These are phyloP conservation scores for Lasioglossum baleicum DNA, from an alignment of 1,140 invertebrate genomes.

Conservation along the genomic window DNA sequence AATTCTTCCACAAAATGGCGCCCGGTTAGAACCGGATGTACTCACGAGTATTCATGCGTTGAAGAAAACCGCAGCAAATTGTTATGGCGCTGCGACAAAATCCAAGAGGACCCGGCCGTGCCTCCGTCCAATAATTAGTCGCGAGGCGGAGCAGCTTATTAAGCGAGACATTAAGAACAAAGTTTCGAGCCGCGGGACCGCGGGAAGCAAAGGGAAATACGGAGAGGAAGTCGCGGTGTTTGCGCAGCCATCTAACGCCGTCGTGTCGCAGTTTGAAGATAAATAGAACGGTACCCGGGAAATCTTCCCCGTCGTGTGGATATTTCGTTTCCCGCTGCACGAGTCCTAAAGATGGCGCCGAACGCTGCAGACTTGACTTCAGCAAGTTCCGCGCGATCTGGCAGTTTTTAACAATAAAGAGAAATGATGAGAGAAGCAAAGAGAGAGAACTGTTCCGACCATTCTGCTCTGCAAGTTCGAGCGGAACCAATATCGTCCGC, in stretches of 20 bases:
- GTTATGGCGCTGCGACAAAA: too few relatives aligned
- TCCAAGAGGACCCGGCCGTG: too few relatives aligned
- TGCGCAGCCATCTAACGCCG: background rate
- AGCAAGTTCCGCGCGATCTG: background rate
- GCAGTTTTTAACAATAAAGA: conserved; percentile 32
- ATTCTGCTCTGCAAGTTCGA: conserved; percentile 20
- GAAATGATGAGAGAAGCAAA: background rate
- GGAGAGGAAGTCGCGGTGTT: background rate
- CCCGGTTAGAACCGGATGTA: too few relatives aligned
- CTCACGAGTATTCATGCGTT: too few relatives aligned
- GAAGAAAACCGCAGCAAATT: too few relatives aligned
- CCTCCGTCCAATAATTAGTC: too few relatives aligned
- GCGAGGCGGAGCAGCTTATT: background rate
- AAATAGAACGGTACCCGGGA: background rate
- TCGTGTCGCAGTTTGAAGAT: background rate
- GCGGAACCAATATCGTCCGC: conserved; percentile 47
- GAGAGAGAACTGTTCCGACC: background rate
- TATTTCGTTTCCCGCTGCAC: too few relatives aligned
- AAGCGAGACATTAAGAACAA: background rate
- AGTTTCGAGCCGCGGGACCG: background rate
- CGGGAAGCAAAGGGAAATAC: background rate
- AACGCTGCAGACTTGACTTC: too few relatives aligned
- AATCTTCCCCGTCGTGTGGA: too few relatives aligned
- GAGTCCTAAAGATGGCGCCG: too few relatives aligned
- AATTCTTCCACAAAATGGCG: too few relatives aligned